Percentiles rank a stretch among this genome's conserved stretches.
phyloP scores from a whole-genome alignment of 35 echinoderm and acorn worm species.

The Ophiothrix spiculata region DNA sequence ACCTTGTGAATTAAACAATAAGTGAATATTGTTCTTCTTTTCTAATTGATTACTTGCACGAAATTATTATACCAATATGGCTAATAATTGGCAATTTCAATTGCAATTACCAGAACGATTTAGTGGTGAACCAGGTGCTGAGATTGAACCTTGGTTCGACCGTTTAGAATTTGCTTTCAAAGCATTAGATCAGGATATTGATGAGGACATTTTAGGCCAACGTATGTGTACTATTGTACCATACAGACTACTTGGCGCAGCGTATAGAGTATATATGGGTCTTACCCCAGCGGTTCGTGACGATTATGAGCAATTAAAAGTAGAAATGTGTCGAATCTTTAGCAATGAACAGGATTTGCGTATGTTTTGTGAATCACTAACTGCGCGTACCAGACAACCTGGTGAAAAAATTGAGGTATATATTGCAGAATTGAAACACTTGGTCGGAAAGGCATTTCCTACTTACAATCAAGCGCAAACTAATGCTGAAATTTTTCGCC shows the following conservation, averaged over 20 bases:
- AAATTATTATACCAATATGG: no score
- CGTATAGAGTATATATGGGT: not conserved
- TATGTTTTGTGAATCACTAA: not conserved
- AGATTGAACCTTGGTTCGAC: not conserved
- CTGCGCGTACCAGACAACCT: not conserved
- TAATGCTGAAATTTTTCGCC: not conserved
- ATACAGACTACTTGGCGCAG: not conserved
- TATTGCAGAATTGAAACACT: not conserved
- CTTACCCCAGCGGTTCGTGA: not conserved
- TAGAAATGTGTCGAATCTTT: not conserved
- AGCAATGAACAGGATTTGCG: not conserved
- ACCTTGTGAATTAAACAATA: no score
- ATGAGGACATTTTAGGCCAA: not conserved
- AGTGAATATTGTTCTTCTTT: no score
- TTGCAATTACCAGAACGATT: not conserved
- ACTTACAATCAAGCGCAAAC: not conserved
- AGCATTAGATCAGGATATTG: not conserved
- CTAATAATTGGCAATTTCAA: not conserved
- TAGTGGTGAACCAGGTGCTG: not conserved
- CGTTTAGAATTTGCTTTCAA: not conserved
- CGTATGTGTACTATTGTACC: not conserved
- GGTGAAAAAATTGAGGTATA: not conserved
- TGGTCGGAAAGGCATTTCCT: not conserved
- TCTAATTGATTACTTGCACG: no score
- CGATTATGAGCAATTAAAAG: not conserved